Evolutionary conservation across 1,140 invertebrate species (phyloP).

Genomic region (Thaumetopoea pityocampa): DNA sequence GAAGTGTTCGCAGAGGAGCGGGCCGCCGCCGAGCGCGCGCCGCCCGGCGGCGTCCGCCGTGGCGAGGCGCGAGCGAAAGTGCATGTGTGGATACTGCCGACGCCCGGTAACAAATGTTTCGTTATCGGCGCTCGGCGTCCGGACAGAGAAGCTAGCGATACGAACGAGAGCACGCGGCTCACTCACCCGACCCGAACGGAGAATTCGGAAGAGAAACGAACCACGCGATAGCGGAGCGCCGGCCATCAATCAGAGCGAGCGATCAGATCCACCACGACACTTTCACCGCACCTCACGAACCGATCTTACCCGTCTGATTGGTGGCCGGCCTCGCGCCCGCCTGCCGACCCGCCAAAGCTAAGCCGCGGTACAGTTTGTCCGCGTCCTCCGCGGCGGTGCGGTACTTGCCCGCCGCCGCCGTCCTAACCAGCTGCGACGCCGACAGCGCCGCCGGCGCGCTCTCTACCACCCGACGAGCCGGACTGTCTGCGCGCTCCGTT

Average conservation of each 20-base stretch:
- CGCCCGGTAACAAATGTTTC: slow-evolving; percentile 46
- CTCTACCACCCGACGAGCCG: slow-evolving; percentile 75
- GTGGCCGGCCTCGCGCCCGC: slow-evolving; percentile 48
- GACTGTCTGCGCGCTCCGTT: slow-evolving; percentile 79
- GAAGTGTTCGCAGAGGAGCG: no score
- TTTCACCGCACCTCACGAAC: slow-evolving; percentile 59
- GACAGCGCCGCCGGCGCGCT: slow-evolving; percentile 33
- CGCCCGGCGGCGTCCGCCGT: slow-evolving; percentile 14
- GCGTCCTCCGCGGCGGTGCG: slow-evolving; percentile 78
- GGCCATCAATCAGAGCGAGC: slow-evolving; percentile 61
- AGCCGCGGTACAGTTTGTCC: slow-evolving; percentile 72
- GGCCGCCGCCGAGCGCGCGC: no score
- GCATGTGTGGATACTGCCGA: slow-evolving; percentile 68
- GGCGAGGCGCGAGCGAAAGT: slow-evolving; percentile 68
- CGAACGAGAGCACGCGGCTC: slow-evolving; percentile 23
- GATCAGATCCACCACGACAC: slow-evolving; percentile 58
- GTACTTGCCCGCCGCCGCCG: slow-evolving; percentile 78
- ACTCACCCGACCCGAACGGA: slow-evolving; percentile 41
- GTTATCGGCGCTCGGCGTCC: slow-evolving; percentile 43
- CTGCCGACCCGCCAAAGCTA: slow-evolving; percentile 29
- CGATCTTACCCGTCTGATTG: slow-evolving; percentile 79
- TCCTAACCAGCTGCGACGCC: slow-evolving; percentile 81
- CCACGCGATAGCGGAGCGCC: slow-evolving; percentile 38
- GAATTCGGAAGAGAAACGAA: slow-evolving; percentile 34
- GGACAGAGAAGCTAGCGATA: slow-evolving; percentile 29